A percentile compares a stretch with the other conserved stretches of the same genome.
phyloP scores from a whole-genome alignment of 2,888 invertebrate genomes.

The Eilema depressum region DNA sequence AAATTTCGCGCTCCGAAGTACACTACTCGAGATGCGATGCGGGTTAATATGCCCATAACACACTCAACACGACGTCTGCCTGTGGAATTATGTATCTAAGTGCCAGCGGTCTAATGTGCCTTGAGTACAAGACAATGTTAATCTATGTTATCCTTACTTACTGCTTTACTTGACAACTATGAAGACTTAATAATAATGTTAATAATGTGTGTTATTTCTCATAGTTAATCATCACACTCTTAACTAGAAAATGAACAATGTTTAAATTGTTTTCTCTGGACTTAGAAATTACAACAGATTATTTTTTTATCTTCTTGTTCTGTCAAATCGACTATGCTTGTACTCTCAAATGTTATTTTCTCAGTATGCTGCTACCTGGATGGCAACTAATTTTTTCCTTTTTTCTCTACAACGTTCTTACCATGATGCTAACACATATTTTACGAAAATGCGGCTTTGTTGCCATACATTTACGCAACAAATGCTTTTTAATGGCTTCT shows the following conservation, averaged over 20 bases:
- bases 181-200: conserved; percentile 35
- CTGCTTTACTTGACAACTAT: conserved; percentile 45
- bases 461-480: no score
- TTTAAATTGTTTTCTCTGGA: background rate
- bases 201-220: background rate
- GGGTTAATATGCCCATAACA: conserved; percentile 76
- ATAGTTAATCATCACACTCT: conserved; percentile 10
- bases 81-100: conserved; percentile 48
- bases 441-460: no score
- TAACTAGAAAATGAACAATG: background rate
- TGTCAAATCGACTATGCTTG: no score
- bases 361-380: no score
- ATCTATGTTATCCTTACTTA: conserved; percentile 55
- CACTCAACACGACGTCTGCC: conserved; percentile 57
- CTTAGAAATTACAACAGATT: background rate
- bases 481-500: no score
- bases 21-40: conserved; percentile 76
- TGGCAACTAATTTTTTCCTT: no score
- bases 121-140: conserved; percentile 60
- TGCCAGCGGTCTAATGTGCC: conserved; percentile 46
- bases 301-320: background rate
- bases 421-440: no score
- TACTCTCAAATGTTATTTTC: no score
- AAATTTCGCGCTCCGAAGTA: conserved; percentile 79
- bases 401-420: no score